These are phyloP conservation scores for Falco novaeseelandiae DNA, from an alignment of 2,797 vertebrate genomes.

Conservation along the genomic window DNA sequence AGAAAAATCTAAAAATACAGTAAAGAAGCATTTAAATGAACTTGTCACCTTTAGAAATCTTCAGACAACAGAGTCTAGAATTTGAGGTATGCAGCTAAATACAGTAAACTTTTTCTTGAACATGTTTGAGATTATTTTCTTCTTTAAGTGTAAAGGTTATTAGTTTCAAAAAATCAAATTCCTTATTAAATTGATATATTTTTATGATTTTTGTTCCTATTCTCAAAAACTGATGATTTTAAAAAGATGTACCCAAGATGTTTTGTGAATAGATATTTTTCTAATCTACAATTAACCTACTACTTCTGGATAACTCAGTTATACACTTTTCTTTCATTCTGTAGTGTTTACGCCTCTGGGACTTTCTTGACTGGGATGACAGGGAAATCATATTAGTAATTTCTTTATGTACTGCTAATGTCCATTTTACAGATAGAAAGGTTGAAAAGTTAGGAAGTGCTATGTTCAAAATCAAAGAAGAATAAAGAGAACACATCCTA, in stretches of 20 bases:
- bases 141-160: neutral
- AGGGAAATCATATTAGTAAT: neutral
- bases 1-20: neutral
- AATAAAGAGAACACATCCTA: neutral
- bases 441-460: neutral
- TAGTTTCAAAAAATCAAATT: neutral
- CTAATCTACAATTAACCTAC: neutral
- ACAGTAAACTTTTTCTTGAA: neutral
- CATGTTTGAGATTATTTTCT: neutral
- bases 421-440: neutral
- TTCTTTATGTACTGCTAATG: neutral
- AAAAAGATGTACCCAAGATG: neutral
- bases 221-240: neutral
- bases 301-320: neutral
- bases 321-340: neutral
- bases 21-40: neutral
- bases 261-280: neutral
- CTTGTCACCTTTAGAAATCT: neutral
- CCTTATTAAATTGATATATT: neutral
- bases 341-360: neutral
- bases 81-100: fast-evolving
- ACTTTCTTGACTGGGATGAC: neutral
- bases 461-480: neutral
- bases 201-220: neutral
- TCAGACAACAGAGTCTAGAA: neutral